Base-by-base conservation (phyloP, 2,888 invertebrate species). In the Aphodius granarius region DNA sequence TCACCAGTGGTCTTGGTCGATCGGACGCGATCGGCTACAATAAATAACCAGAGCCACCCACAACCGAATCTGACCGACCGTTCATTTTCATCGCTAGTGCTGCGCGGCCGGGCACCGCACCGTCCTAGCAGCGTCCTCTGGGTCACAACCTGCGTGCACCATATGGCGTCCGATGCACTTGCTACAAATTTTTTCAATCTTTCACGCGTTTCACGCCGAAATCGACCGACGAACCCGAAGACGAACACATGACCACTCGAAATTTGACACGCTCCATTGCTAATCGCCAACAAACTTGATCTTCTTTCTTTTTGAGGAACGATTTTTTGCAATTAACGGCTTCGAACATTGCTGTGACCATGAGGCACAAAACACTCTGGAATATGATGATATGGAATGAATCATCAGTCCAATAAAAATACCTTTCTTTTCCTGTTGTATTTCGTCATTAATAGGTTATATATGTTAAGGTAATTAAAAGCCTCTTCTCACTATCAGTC, bases 171-270 rank as follows among this genome's bases (percentile, higher is more conserved):
- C 68, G 21, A 22, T 68, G 20, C 68, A 68, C 68, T 68, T 78
- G 77, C 78, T 76, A 72, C 71, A 72, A 68, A 71, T 77, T 78
- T 79, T 79, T 79, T 79, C 68, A 77, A 77, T 79, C 79, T 74
- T 79, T 77, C 78, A 78, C 78, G 76, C 77, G 78, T 79, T 79
- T 79, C 76, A 78, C 78, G 78, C 76, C 78, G 74, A 76, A 68
- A 68, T 21, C 68, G 68, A 13, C 43, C 43, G 43, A 3, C 43
- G 43, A 6, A 13, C 9, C 13, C 9, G 13, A 43, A 43, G 43
- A 43, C 43, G 43, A 43, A 13, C 43, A 43, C 9, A 43, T 43
- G 43, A 43, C 1, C 43, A 13, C 0, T 43, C 43, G 43, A 43
- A 43, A 43, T 43, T 43, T 43, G 43, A 43, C 6, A 6, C 43